Base-by-base conservation (phyloP, 2,888 invertebrate genomes). In the Onthophagus sagittarius region DNA sequence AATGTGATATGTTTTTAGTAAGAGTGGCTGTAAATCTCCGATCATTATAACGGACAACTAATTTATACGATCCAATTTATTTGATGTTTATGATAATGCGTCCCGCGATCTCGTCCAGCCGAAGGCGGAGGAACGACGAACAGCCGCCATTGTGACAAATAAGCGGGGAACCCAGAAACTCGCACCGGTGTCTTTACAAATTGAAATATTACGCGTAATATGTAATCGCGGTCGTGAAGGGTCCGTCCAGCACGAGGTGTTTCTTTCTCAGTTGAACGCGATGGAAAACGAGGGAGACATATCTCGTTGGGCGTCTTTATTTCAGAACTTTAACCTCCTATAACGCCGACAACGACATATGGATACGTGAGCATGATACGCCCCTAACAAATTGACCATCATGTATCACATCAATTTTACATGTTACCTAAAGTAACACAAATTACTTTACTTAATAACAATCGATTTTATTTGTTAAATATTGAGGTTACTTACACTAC, bases 11-110 rank as follows among this genome's bases (percentile, higher is more conserved):
- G 78, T 80, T 81, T 67, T 78, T 77, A 78, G 77, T 78, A 77
- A 78, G 76, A 79, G 80, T 78, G 79, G 78, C 79, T 80, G 81
- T 82, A 81, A 83, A 83, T 84, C 84, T 83, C 79, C 76, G 80
- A 81, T 83, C 83, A 82, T 83, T 83, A 83, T 82, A 81, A 81
- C 81, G 80, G 83, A 83, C 84, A 82, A 82, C 82, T 82, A 83
- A 84, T 84, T 84, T 84, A 84, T 84, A 81, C 80, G 82, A 76
- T 81, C 81, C 82, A 83, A 84, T 84, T 84, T 84, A 83, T 84
- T 82, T 82, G 82, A 83, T 83, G 82, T 82, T 83, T 82, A 82
- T 82, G 83, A 83, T 83, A 83, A 83, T 83, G 79, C 82, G 73
- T 70, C 72, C 63, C 70, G 73, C 67, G 70, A 69, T 71, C 74